Evolutionary conservation across 2,888 invertebrate species (phyloP).

Genomic region (Melieria omissa): DNA sequence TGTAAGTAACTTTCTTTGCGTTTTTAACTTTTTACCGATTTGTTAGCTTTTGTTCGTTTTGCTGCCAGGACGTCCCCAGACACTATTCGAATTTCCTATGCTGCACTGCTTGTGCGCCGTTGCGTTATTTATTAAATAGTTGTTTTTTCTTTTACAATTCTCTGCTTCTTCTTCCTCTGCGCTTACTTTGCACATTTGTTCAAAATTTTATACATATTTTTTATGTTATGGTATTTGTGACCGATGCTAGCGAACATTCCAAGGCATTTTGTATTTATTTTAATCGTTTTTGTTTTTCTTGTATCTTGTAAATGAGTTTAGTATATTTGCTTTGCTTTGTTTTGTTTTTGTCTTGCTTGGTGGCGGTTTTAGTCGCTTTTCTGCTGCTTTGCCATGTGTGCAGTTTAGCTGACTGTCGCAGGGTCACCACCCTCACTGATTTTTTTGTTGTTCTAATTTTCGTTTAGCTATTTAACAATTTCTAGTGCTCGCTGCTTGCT

Average conservation of each 20-base stretch:
- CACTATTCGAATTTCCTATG: no score
- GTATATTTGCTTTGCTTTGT: slow-evolving; percentile 2
- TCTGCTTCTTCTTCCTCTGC: slow-evolving; percentile 24
- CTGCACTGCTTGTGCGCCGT: no score
- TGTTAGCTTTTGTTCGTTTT: no score
- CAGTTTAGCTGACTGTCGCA: no score
- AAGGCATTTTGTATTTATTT: slow-evolving; percentile 16
- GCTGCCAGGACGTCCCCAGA: no score
- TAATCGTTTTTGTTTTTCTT: slow-evolving; percentile 20
- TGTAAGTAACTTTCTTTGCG: no score
- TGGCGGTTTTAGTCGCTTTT: neutral
- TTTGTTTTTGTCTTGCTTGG: neutral
- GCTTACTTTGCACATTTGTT: slow-evolving; percentile 25
- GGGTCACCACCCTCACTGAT: no score
- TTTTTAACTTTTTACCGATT: no score
- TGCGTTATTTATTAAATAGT: no score
- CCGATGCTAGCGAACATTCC: neutral
- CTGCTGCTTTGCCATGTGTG: no score
- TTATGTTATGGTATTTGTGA: neutral
- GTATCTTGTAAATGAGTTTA: neutral
- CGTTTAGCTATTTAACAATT: neutral
- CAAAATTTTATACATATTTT: slow-evolving; percentile 6
- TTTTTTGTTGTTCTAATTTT: no score
- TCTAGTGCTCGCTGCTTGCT: neutral
- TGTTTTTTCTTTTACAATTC: no score